These are phyloP conservation scores for Nemotelus pantherinus DNA, from an alignment of 2,888 invertebrate genomes.

Conservation along the genomic window DNA sequence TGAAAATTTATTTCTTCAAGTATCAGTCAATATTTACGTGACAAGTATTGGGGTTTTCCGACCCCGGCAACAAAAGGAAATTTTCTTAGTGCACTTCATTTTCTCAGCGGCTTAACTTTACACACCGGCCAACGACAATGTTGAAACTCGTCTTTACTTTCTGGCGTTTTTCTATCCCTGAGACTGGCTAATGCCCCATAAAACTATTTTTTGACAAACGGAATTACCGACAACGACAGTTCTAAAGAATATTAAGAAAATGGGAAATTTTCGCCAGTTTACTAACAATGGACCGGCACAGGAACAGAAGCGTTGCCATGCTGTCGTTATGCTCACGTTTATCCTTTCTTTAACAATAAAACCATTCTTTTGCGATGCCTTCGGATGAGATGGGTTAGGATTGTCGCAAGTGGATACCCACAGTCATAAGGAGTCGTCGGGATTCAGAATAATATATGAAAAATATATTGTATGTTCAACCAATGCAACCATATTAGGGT, in stretches of 20 bases:
- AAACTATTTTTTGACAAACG: conserved; percentile 35
- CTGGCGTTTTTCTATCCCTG: background rate
- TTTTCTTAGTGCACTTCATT: background rate
- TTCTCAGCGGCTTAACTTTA: background rate
- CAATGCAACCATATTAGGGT: too few relatives aligned
- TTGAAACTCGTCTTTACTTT: background rate
- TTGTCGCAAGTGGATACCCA: background rate
- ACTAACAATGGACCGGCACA: conserved; percentile 23
- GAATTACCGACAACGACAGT: conserved; percentile 18
- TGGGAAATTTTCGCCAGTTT: conserved; percentile 17
- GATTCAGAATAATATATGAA: too few relatives aligned
- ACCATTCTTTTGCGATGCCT: background rate
- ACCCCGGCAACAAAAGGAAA: background rate
- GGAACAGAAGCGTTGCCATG: conserved; percentile 19
- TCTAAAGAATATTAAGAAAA: conserved; percentile 17
- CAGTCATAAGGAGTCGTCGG: too few relatives aligned
- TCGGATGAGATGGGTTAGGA: background rate
- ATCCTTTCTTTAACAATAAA: conserved; percentile 29
- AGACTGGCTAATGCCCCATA: conserved; percentile 20
- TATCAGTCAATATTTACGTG: conserved; percentile 9
- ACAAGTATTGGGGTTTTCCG: background rate
- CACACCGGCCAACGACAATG: background rate
- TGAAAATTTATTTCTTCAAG: background rate
- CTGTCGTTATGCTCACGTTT: conserved; percentile 15
- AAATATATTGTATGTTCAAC: too few relatives aligned